phyloP scores from a whole-genome alignment of 2,888 invertebrate genomes.

The Philopedon plagiatum region DNA sequence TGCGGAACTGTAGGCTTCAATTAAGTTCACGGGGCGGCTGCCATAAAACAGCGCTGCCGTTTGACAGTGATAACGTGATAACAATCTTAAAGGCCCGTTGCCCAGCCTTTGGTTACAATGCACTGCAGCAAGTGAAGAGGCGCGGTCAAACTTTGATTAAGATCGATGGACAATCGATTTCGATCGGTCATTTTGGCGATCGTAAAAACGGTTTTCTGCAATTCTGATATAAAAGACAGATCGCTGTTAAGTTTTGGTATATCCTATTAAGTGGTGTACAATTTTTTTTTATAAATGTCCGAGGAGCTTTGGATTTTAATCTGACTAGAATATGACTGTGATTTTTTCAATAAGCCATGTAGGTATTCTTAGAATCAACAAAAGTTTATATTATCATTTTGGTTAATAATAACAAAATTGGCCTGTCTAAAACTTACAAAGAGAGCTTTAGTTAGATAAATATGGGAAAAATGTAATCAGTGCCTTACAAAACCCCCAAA shows the following conservation, averaged over 20 bases:
- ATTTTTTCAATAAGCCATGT: no score
- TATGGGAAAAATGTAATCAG: no score
- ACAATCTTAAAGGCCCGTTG: constrained; percentile 41
- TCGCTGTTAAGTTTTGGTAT: background rate
- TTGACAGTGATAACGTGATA: constrained; percentile 55
- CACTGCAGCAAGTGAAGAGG: constrained; percentile 10
- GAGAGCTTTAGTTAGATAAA: no score
- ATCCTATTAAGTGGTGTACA: background rate
- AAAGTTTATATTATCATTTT: no score
- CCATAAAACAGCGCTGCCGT: constrained; percentile 52
- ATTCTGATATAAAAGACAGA: background rate
- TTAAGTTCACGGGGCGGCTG: constrained; percentile 55
- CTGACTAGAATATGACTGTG: no score
- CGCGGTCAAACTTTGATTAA: constrained; percentile 29
- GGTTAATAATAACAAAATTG: no score
- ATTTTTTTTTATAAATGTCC: no score
- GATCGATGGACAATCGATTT: constrained; percentile 27
- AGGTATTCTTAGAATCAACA: no score
- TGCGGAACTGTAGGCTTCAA: constrained; percentile 62
- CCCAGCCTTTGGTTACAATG: constrained; percentile 35
- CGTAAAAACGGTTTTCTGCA: background rate
- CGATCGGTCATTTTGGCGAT: background rate
- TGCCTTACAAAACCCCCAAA: no score
- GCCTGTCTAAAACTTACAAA: no score
- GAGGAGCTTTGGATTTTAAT: no score